Evolutionary conservation across 2,113 vertebrate species (phyloP), one percentile per base, ranked within the genome.

Genomic region (Alligator mississippiensis): DNA sequence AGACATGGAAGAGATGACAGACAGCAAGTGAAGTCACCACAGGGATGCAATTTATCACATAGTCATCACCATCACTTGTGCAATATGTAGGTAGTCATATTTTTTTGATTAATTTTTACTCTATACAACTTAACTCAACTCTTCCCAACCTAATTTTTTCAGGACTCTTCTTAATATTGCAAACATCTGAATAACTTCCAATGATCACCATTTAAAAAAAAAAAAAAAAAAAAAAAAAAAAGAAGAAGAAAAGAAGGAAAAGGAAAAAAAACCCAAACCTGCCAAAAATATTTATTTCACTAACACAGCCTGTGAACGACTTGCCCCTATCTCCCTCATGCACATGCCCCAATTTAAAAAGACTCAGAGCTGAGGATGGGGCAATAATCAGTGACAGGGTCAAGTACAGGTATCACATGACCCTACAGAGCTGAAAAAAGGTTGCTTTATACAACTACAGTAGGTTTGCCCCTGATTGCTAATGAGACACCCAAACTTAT

Each of bases 21-120:
- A 59, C n/a, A 80, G 21, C 66, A 89, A 61, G 30, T 27, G 24
- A n/a, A 82, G 19, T 18, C 16, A 64, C 11, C 1, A 9, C 1
- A 30, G 0, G 0, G 83, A 27, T 54, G 57, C 55, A 34, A 8
- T 2, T 4, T 1, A 19, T 68, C 13, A 17, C 0, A 0, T 7
- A 30, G 60, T 28, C 4, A 10, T n/a, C 77, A 19, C 55, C 11
- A 10, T 57, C n/a, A 18, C 77, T 82, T 55, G 90, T 27, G 5
- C 47, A 25, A 3, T 2, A 4, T 59, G 61, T 80, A 30, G 11
- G 27, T 0, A 60, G 47, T 47, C 47, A 47, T 47, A 47, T 47
- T 47, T 47, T 47, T 47, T 47, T 47, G 8, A 47, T 47, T 9
- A 47, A 47, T 9, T 47, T 47, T 47, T 47, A 57, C 30, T 55